Evolutionary conservation across 2,113 vertebrate genomes (phyloP).

Genomic region (Apteryx mantelli): DNA sequence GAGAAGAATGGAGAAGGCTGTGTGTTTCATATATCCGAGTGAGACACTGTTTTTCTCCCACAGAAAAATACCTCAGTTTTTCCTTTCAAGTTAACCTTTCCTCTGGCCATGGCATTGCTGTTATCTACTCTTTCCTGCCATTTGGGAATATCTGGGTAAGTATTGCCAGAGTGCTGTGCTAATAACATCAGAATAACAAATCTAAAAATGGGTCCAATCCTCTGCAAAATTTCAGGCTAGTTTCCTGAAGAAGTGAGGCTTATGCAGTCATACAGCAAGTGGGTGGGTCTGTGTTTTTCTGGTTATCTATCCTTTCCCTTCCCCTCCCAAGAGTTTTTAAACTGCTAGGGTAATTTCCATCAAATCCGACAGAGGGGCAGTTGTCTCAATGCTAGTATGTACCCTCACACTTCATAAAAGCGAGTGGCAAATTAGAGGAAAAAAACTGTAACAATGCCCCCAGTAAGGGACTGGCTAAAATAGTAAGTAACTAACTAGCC

Average conservation of each 20-base stretch:
- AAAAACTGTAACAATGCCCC: not conserved
- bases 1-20: not conserved
- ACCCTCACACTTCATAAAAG: not conserved
- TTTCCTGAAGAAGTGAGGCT: not conserved
- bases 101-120: not conserved
- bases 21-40: not conserved
- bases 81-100: not conserved
- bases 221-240: not conserved
- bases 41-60: not conserved
- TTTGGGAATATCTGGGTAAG: not conserved
- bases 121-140: not conserved
- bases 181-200: not conserved
- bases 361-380: not conserved
- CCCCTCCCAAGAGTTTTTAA: not conserved
- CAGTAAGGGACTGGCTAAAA: not conserved
- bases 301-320: constrained; percentile 7
- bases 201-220: not conserved
- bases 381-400: not conserved
- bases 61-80: not conserved
- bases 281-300: not conserved
- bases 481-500: rapidly evolving
- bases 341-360: not conserved
- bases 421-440: not conserved
- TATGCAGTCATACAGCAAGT: not conserved
- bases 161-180: too few relatives aligned